Evolutionary conservation across 2,113 vertebrate species (phyloP).

Genomic region (Uropsilus gracilis): DNA sequence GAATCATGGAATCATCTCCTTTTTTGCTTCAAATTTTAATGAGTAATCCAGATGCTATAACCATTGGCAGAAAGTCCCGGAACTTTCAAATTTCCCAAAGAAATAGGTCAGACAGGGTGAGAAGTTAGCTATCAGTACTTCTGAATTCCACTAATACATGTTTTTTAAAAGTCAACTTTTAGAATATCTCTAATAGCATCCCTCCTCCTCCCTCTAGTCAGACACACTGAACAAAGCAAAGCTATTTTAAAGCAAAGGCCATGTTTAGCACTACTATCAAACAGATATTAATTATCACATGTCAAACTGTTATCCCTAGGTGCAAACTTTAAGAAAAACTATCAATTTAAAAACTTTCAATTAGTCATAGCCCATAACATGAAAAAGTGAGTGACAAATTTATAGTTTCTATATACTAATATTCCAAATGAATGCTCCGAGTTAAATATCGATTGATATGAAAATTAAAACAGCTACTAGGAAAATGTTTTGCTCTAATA

Average conservation of each 20-base stretch:
- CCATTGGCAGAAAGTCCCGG: neutral
- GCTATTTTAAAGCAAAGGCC: slow-evolving; percentile 48
- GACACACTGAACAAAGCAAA: slow-evolving; percentile 14
- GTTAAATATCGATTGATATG: neutral
- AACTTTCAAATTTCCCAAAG: slow-evolving; percentile 25
- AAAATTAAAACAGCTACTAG: neutral
- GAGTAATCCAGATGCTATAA: neutral
- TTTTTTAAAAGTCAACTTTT: slow-evolving; percentile 51
- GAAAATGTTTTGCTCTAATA: slow-evolving; percentile 45
- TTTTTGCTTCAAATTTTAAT: neutral
- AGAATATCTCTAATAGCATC: slow-evolving; percentile 11
- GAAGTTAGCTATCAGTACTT: slow-evolving; percentile 18
- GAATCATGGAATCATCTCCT: neutral
- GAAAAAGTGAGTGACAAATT: neutral
- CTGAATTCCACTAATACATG: neutral
- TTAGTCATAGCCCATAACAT: neutral
- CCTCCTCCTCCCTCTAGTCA: neutral
- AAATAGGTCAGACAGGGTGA: slow-evolving; percentile 29
- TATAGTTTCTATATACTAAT: neutral
- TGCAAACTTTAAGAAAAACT: slow-evolving; percentile 60
- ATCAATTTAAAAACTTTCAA: slow-evolving; percentile 33
- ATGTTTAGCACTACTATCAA: neutral
- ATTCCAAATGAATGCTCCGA: slow-evolving; percentile 18
- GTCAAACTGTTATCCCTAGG: neutral
- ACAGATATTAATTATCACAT: neutral